These are phyloP conservation scores for Streptopelia turtur DNA, from an alignment of 2,797 vertebrate genomes.

Conservation along the genomic window DNA sequence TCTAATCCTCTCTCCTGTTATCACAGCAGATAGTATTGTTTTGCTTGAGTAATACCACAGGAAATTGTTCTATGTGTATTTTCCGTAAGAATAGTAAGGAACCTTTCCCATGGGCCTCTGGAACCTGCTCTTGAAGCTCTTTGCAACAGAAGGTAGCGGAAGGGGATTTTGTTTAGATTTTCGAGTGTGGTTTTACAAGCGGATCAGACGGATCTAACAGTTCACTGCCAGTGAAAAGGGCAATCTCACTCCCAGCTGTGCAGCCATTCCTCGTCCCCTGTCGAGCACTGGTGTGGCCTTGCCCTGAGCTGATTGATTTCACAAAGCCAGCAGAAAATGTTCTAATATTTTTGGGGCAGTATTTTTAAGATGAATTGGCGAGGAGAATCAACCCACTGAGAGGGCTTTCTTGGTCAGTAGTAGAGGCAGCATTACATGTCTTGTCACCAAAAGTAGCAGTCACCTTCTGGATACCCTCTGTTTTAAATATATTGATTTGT, in stretches of 20 bases:
- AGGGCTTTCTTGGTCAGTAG: neutral
- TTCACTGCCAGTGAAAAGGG: constrained; percentile 9
- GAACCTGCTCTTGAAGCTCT: neutral
- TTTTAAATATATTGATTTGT: constrained; percentile 37
- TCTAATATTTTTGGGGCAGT: neutral
- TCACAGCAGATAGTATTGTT: constrained; percentile 36
- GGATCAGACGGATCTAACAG: neutral
- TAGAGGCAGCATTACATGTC: neutral
- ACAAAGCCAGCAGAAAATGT: neutral
- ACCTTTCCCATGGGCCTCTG: neutral
- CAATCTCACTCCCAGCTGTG: neutral
- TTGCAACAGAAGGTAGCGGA: neutral
- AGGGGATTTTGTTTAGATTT: neutral
- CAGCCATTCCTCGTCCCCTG: neutral
- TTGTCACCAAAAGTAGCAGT: neutral
- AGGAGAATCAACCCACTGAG: neutral
- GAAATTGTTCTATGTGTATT: constrained; percentile 33
- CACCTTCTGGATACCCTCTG: neutral
- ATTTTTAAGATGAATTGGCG: neutral
- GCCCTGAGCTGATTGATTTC: neutral
- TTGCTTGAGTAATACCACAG: constrained; percentile 39
- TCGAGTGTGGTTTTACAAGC: neutral
- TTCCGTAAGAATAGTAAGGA: neutral
- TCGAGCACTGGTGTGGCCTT: neutral
- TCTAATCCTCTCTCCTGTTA: constrained; percentile 13